Evolutionary conservation across 2,113 vertebrate genomes (phyloP).

Genomic region (Serinus canaria): DNA sequence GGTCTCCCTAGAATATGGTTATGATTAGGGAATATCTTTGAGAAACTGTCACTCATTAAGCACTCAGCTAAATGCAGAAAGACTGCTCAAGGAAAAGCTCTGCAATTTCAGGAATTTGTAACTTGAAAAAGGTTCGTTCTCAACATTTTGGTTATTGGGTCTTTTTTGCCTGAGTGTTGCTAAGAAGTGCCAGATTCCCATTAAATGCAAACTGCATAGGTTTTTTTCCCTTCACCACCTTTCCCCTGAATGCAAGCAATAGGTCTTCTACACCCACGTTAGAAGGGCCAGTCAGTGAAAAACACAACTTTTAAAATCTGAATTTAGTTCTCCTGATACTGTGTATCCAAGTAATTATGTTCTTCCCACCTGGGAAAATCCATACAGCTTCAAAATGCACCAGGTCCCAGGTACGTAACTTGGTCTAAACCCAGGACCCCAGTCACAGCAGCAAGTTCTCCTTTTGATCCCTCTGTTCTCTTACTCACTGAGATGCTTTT

Average conservation of each 20-base stretch:
- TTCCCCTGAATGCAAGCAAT: not conserved
- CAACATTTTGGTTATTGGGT: not conserved
- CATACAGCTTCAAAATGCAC: not conserved
- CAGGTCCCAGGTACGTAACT: not conserved
- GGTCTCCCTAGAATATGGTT: not conserved
- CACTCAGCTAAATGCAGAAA: not conserved
- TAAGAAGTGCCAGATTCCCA: not conserved
- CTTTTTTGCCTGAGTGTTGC: not conserved
- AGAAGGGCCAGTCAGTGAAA: not conserved
- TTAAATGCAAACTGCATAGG: not conserved
- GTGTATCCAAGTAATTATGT: not conserved
- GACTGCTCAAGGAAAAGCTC: not conserved
- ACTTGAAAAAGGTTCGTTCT: not conserved
- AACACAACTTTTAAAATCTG: not conserved
- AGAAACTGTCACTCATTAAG: constrained; percentile 7
- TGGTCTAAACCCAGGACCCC: not conserved
- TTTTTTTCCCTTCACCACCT: not conserved
- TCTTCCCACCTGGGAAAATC: not conserved
- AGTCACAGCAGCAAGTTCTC: not conserved
- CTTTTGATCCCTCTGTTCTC: not conserved
- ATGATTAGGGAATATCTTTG: not conserved
- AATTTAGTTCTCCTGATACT: not conserved
- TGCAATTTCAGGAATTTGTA: not conserved
- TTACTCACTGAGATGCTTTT: not conserved
- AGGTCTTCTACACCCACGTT: not conserved